These are phyloP conservation scores for Aepyceros melampus DNA, from an alignment of 2,113 vertebrate genomes.

Conservation along the genomic window DNA sequence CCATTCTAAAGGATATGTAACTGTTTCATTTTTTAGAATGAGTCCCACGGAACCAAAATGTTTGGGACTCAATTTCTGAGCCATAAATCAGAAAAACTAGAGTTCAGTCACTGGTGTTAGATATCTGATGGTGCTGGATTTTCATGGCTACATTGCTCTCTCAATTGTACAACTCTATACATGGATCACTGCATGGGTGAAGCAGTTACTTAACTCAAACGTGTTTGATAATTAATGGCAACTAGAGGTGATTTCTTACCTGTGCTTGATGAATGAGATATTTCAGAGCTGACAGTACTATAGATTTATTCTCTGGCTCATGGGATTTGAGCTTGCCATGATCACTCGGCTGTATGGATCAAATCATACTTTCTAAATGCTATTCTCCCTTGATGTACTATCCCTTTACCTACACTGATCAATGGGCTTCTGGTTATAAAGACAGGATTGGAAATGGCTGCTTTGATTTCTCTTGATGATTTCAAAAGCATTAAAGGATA, in stretches of 20 bases:
- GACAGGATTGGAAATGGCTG: constrained; percentile 42
- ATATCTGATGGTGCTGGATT: background rate
- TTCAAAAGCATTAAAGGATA: constrained; percentile 60
- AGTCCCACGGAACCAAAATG: background rate
- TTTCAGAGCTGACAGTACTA: constrained; percentile 20
- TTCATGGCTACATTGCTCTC: background rate
- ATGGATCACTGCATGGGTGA: background rate
- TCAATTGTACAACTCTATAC: background rate
- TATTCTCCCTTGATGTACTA: constrained; percentile 47
- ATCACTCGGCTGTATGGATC: constrained; percentile 52
- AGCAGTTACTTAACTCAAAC: constrained; percentile 9
- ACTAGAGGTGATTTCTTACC: constrained; percentile 9
- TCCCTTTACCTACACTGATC: constrained; percentile 57
- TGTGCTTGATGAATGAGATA: constrained; percentile 16
- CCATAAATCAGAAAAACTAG: background rate
- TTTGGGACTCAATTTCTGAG: background rate
- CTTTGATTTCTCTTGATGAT: constrained; percentile 65
- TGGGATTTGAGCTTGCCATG: constrained; percentile 9
- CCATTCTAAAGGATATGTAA: background rate
- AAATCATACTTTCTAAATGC: constrained; percentile 58
- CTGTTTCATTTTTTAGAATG: background rate
- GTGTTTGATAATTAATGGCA: constrained; percentile 43
- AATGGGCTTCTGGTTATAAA: constrained; percentile 54
- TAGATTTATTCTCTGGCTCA: constrained; percentile 29
- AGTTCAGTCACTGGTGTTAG: background rate